Evolutionary conservation across 2,888 invertebrate species (phyloP), one percentile per base, ranked within the genome.

Genomic region (Dryadula phaetusa): DNA sequence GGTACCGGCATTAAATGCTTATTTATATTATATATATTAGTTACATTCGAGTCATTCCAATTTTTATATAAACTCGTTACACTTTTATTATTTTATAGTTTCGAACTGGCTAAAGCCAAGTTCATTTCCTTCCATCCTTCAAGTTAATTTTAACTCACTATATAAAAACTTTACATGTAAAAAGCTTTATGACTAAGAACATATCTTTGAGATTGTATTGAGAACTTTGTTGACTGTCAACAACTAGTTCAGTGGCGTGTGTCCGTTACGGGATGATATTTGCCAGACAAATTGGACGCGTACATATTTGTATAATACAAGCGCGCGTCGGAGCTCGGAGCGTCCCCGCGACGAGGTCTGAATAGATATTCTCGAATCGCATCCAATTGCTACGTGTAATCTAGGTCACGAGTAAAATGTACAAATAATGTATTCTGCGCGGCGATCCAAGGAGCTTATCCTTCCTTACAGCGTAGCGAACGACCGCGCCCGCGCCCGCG

Each of bases 391-490:
- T 60, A 47, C 20, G 56, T 18, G 62, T 64, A 62, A 67, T 67
- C 61, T 64, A 40, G 70, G 69, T 69, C 66, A 61, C 49, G 62
- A 64, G 64, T 46, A 66, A 61, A 65, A 37, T 65, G 61, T 65
- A 67, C 67, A 64, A 68, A 66, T 72, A 66, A 60, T 68, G 62
- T 66, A 66, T 69, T 69, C 66, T 54, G 52, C 42, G 53, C 53
- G 58, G 49, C 68, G 64, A 61, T 60, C 47, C 68, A 46, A 58
- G 56, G 61, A 58, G 58, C 65, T 65, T 58, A 66, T 66, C 69
- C 62, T 69, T 62, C 40, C 58, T 66, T 34, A 20, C 64, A 16
- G 40, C 28, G n/a, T 14, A 14, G 20, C 46, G 25, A 8, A 10
- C 42, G 37, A 18, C 47, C 32, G 22, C 34, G 32, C n/a, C 46